phyloP scores from a whole-genome alignment of 2,888 invertebrate species.

The Eupithecia dodoneata region DNA sequence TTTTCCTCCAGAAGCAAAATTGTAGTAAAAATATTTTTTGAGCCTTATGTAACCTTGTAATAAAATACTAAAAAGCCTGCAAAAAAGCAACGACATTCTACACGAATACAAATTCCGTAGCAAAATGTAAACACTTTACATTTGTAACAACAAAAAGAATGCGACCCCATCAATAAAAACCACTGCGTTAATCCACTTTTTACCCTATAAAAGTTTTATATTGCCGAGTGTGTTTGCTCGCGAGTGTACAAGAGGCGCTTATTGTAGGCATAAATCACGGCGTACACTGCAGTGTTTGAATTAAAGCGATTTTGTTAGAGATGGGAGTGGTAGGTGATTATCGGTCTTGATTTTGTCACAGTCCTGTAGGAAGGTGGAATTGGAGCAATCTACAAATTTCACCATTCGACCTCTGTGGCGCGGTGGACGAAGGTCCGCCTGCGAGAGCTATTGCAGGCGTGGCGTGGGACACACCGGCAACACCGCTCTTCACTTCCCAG shows the following conservation, averaged over 20 bases:
- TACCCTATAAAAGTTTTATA: conserved; percentile 32
- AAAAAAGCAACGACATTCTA: background rate
- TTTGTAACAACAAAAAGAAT: conserved; percentile 4
- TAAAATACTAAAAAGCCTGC: background rate
- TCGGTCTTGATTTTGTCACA: background rate
- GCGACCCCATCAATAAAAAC: conserved; percentile 22
- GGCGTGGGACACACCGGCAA: too few relatives aligned
- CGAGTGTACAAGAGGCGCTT: conserved; percentile 43
- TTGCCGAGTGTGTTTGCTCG: conserved; percentile 16
- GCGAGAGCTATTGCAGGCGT: too few relatives aligned
- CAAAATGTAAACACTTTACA: background rate
- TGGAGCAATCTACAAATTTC: too few relatives aligned
- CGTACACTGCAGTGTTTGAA: conserved; percentile 40
- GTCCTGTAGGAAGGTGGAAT: background rate
- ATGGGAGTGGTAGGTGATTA: conserved; percentile 13
- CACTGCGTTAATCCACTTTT: conserved; percentile 20
- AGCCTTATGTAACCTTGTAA: background rate
- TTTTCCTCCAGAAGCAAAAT: too few relatives aligned
- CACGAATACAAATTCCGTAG: background rate
- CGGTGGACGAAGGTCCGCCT: too few relatives aligned
- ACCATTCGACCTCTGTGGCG: too few relatives aligned
- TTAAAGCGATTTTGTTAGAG: conserved; percentile 37
- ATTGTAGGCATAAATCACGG: conserved; percentile 56
- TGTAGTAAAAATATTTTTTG: too few relatives aligned
- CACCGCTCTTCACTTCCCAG: too few relatives aligned